phyloP scores from a whole-genome alignment of 2,888 invertebrate species.

The Tipula confusa region DNA sequence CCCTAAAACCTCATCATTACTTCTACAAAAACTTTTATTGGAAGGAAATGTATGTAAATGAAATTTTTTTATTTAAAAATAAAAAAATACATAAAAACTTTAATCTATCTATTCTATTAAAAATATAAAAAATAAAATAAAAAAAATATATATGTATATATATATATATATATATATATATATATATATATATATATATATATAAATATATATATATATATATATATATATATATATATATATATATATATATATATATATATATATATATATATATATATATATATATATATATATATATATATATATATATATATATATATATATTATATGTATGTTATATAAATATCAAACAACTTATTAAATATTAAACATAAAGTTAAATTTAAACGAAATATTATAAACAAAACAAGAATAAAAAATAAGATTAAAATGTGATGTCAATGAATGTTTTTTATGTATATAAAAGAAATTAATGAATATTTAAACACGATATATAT shows the following conservation, averaged over 20 bases:
- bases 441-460: slow-evolving; percentile 28
- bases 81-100: background rate
- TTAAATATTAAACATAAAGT: background rate
- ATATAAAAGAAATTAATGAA: slow-evolving; percentile 21
- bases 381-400: background rate
- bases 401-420: slow-evolving; percentile 21
- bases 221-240: slow-evolving; percentile 34
- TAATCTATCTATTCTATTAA: slow-evolving; percentile 35
- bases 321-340: slow-evolving; percentile 32
- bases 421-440: slow-evolving; percentile 28
- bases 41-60: slow-evolving; percentile 49
- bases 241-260: slow-evolving; percentile 41
- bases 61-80: slow-evolving; percentile 29
- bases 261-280: slow-evolving; percentile 37
- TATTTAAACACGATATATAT: background rate
- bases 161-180: slow-evolving; percentile 41
- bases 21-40: slow-evolving; percentile 80
- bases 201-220: slow-evolving; percentile 42
- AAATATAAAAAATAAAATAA: no score
- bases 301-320: slow-evolving; percentile 36
- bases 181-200: slow-evolving; percentile 30
- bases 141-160: slow-evolving; percentile 40
- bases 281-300: slow-evolving; percentile 41
- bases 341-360: background rate
- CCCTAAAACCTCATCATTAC: slow-evolving; percentile 69